Evolutionary conservation across 2,888 invertebrate species (phyloP).

Genomic region (Stictocephala bisonia): DNA sequence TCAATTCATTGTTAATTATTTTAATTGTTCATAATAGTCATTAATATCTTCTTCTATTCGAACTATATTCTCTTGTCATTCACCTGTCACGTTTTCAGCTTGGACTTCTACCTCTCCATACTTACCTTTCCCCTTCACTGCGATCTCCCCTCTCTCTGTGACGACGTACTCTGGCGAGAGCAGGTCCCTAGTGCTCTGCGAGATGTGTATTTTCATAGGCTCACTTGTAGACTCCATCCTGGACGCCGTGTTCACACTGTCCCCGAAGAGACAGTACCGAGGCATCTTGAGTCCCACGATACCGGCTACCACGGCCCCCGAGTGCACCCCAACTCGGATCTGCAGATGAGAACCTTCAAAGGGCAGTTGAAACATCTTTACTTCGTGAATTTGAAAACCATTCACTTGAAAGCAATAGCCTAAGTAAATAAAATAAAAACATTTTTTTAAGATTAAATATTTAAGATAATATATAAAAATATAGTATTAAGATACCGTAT

Average conservation of each 20-base stretch:
- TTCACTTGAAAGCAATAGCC: too few relatives aligned
- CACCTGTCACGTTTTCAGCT: too few relatives aligned
- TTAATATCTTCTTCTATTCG: too few relatives aligned
- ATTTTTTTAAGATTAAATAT: neutral
- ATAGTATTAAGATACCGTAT: too few relatives aligned
- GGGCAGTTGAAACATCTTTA: too few relatives aligned
- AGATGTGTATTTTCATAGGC: conserved; percentile 95
- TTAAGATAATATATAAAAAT: too few relatives aligned
- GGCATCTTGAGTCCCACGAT: conserved; percentile 97
- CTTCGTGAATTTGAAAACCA: too few relatives aligned
- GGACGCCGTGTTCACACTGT: conserved; percentile 91
- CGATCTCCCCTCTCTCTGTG: conserved; percentile 83
- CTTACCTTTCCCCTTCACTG: conserved; percentile 91
- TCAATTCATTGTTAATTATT: too few relatives aligned
- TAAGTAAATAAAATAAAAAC: neutral
- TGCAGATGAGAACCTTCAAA: conserved; percentile 79
- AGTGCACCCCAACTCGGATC: conserved; percentile 89
- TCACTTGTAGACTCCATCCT: conserved; percentile 93
- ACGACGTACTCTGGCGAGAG: conserved; percentile 81
- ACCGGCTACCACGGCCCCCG: conserved; percentile 92
- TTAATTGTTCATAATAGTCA: too few relatives aligned
- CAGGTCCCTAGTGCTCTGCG: conserved; percentile 84
- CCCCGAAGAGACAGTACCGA: conserved; percentile 85
- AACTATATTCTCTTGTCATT: too few relatives aligned
- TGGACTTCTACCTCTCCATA: too few relatives aligned